These are phyloP conservation scores for Microcaecilia unicolor DNA, from an alignment of 2,797 vertebrate species.

Conservation along the genomic window DNA sequence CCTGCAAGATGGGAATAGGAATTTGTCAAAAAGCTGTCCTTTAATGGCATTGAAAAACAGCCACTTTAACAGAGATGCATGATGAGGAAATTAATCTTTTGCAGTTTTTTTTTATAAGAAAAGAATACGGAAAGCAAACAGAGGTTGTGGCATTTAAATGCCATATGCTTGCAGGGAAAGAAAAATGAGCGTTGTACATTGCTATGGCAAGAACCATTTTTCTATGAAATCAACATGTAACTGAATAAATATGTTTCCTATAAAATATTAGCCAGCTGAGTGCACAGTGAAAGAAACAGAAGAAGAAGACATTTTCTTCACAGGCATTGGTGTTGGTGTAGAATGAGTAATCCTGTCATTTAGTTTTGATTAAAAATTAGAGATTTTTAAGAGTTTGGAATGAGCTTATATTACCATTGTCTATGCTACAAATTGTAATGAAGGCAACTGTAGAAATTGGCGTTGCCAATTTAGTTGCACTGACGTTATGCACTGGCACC, in stretches of 20 bases:
- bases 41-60: conserved; percentile 44
- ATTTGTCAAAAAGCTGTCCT: conserved; percentile 34
- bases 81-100: conserved; percentile 38
- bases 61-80: conserved; percentile 39
- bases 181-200: conserved; percentile 37
- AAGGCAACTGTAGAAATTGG: too few species aligned
- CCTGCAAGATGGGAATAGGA: conserved; percentile 10
- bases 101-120: conserved; percentile 34
- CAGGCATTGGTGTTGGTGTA: too few species aligned
- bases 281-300: conserved; percentile 18
- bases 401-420: too few species aligned
- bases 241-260: conserved; percentile 31
- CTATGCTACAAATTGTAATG: too few species aligned
- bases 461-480: too few species aligned
- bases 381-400: too few species aligned
- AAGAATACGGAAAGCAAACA: conserved; percentile 21
- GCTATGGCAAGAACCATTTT: conserved; percentile 37
- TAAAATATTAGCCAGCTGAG: conserved; percentile 19
- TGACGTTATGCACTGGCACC: too few species aligned
- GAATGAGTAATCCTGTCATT: too few species aligned
- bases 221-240: conserved; percentile 44
- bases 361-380: too few species aligned
- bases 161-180: conserved; percentile 25
- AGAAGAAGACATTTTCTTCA: conserved; percentile 6
- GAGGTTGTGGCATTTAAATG: conserved; percentile 29